phyloP scores from a whole-genome alignment of 1,140 invertebrate species.

The Sitobion miscanthi region DNA sequence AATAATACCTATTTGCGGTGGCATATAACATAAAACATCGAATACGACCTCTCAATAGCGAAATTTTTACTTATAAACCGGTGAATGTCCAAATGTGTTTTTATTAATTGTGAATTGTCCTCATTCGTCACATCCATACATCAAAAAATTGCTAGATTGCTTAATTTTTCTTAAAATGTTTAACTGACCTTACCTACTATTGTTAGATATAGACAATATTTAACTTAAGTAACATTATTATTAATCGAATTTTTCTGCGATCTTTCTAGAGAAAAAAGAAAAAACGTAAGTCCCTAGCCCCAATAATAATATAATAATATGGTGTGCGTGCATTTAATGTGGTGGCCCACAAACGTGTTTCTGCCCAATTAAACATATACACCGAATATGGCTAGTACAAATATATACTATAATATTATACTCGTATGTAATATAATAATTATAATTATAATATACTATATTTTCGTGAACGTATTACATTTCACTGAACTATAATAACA shows the following conservation, averaged over 20 bases:
- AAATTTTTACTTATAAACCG: neutral
- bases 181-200: no score
- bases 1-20: no score
- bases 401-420: neutral
- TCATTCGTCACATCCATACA: neutral
- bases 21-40: no score
- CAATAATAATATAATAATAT: neutral
- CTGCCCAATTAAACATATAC: neutral
- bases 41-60: neutral
- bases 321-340: neutral
- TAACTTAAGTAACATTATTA: no score
- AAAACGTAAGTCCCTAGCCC: neutral
- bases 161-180: no score
- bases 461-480: neutral
- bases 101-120: neutral
- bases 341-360: neutral
- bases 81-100: neutral
- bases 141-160: no score
- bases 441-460: no score
- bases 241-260: neutral
- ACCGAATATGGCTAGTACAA: neutral
- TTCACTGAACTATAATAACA: neutral
- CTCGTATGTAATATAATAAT: no score
- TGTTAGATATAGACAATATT: no score
- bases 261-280: neutral